Percentiles rank a stretch among this genome's conserved stretches.
These are phyloP conservation scores for Cyphomyrmex costatus DNA, from an alignment of 1,140 invertebrate genomes.

Conservation along the genomic window DNA sequence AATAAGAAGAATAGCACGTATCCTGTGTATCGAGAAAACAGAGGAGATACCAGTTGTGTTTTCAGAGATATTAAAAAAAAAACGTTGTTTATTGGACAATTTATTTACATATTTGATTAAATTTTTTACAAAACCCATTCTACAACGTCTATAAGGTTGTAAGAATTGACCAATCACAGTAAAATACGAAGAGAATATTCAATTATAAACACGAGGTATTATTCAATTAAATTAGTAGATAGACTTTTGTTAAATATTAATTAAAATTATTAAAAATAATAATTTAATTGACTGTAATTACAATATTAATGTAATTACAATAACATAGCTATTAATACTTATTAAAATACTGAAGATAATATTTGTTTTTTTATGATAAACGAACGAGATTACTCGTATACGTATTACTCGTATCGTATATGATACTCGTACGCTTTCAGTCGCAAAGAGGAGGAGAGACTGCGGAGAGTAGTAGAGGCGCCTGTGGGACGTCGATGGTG, in stretches of 20 bases:
- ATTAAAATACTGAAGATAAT: background rate
- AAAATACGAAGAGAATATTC: too few relatives aligned
- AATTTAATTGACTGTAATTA: background rate
- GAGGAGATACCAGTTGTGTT: background rate
- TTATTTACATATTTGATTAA: background rate
- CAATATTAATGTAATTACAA: too few relatives aligned
- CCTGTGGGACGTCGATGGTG: constrained; percentile 83
- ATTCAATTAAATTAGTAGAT: constrained; percentile 30
- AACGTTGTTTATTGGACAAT: background rate
- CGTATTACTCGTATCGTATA: background rate
- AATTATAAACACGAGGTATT: background rate
- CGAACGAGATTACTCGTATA: background rate
- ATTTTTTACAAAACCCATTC: background rate
- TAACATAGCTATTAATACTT: background rate
- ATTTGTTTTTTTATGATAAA: constrained; percentile 34
- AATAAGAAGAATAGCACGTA: constrained; percentile 33
- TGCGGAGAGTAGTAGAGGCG: constrained; percentile 57
- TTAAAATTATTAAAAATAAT: background rate
- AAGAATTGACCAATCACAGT: too few relatives aligned
- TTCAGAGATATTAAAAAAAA: constrained; percentile 23
- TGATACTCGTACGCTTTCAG: background rate
- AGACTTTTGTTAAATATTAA: constrained; percentile 15
- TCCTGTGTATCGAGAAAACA: background rate
- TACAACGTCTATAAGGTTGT: too few relatives aligned
- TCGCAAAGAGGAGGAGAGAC: constrained; percentile 25